A percentile compares a stretch with the other conserved stretches of the same genome.
These are phyloP conservation scores for Helicoverpa armigera DNA, from an alignment of 1,140 invertebrate species.

Conservation along the genomic window DNA sequence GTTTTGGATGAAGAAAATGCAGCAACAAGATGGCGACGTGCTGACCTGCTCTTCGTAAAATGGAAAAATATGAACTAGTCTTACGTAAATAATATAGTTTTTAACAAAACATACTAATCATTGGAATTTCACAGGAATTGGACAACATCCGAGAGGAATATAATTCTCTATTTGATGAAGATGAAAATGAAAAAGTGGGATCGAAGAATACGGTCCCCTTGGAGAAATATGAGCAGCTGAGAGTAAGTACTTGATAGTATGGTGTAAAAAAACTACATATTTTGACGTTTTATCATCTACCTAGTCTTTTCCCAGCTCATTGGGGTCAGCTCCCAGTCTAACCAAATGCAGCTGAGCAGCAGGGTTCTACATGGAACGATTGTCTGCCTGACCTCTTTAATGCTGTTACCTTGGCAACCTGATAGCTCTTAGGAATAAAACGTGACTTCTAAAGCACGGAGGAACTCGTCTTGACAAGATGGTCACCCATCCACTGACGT, in stretches of 20 bases:
- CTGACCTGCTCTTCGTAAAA: neutral
- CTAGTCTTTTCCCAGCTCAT: too few species aligned
- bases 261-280: neutral
- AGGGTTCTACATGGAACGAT: too few species aligned
- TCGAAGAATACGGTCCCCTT: conserved; percentile 59
- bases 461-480: too few species aligned
- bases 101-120: neutral
- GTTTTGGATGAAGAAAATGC: neutral
- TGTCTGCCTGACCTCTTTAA: too few species aligned
- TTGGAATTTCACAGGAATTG: conserved; percentile 67
- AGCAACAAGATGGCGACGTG: neutral
- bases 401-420: too few species aligned
- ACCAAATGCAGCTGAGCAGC: too few species aligned
- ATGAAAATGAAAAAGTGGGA: conserved; percentile 64
- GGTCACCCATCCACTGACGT: too few species aligned
- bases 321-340: too few species aligned
- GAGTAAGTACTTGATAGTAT: conserved; percentile 55
- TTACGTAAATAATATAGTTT: neutral
- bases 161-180: conserved; percentile 71
- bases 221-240: conserved; percentile 73
- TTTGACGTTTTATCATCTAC: conserved; percentile 19
- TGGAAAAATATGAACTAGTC: neutral
- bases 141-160: conserved; percentile 77
- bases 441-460: too few species aligned
- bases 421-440: too few species aligned